Evolutionary conservation across 2,797 vertebrate genomes (phyloP).

Genomic region (Erpetoichthys calabaricus): DNA sequence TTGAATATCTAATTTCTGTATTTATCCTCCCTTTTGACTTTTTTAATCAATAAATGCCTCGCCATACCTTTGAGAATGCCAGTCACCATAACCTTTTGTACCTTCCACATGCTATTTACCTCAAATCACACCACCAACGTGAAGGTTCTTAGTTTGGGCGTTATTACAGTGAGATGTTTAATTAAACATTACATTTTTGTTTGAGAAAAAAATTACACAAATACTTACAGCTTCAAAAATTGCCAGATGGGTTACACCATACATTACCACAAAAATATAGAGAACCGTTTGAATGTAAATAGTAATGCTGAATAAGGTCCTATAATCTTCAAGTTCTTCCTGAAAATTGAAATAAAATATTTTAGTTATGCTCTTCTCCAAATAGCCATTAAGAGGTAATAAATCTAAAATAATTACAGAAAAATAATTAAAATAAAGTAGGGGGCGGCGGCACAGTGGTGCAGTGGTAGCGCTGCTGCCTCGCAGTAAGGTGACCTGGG

Average conservation of each 20-base stretch:
- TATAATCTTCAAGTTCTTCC: not conserved
- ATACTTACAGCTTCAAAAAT: conserved; percentile 5
- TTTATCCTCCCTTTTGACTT: too few relatives aligned
- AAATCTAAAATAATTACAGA: too few relatives aligned
- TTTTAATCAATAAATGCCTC: too few relatives aligned
- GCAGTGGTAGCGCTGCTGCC: too few relatives aligned
- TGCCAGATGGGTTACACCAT: conserved; percentile 7
- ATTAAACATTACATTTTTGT: not conserved
- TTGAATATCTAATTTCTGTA: too few relatives aligned
- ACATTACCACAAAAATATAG: conserved; percentile 2
- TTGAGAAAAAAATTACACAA: not conserved
- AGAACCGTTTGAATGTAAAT: conserved; percentile 2
- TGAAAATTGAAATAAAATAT: too few relatives aligned
- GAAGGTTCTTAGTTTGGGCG: not conserved
- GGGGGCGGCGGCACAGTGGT: too few relatives aligned
- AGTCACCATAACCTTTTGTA: not conserved
- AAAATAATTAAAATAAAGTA: too few relatives aligned
- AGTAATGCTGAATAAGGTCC: not conserved
- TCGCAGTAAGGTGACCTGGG: too few relatives aligned
- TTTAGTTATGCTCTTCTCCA: too few relatives aligned
- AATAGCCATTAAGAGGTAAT: too few relatives aligned
- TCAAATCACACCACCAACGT: not conserved
- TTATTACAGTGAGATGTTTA: not conserved
- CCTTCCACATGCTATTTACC: not conserved
- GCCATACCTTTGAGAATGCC: too few relatives aligned